Base-by-base conservation (phyloP, 1,140 invertebrate species). In the Tribolium castaneum region DNA sequence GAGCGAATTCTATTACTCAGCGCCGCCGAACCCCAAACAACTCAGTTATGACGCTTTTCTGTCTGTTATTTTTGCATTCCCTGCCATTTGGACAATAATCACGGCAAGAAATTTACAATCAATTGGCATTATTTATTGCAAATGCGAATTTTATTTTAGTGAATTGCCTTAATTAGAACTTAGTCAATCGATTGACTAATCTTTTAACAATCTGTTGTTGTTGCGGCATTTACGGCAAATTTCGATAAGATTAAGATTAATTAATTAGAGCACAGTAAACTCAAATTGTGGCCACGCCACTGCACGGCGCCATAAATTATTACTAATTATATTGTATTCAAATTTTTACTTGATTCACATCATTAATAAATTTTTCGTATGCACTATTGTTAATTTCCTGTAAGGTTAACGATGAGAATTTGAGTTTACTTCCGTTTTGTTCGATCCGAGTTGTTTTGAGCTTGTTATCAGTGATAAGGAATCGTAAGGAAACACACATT, bases 341-440 rank as follows among this genome's bases (percentile, higher is more conserved):
- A 59, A 25, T 59, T 59, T 59, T 6, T 59, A 22, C 25, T 25
- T 59, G 14, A 59, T 59, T 59, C 54, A 59, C 54, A 59, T 59
- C 54, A n/a, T 59, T 59, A 59, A 52, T 52, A 12, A 52, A 12
- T 51, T 12, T 51, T 51, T 51, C 12, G 50, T 16, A 52, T 52
- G 51, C 12, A 52, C 54, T 56, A 56, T 56, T 56, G 52, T 56
- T 56, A 56, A 56, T 56, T 56, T 56, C 19, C 9, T 16, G 6
- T 6, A 6, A 59, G 54, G 54, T 59, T 59, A 59, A 59, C 54
- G 54, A 59, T 59, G 54, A 7, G 54, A 59, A 59, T 59, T 59
- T 59, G 10, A 59, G 16, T 54, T 54, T 19, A 14, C 54, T 22
- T 25, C 54, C 14, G 14, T 59, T 59, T 22, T 14, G 3, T 7